A percentile compares a stretch with the other conserved stretches of the same genome.
Conservation (phyloP, 2,113 vertebrate species). For the Xenopus tropicalis region UCB_Xtro_10.0 CM004450.2:3298001-3298500, state of each 20-base stretch:
- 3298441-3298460: too few relatives aligned
- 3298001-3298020: neutral
- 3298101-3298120: slow-evolving; percentile 58
- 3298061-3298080: slow-evolving; percentile 66
- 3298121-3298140: slow-evolving; percentile 52
- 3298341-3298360: too few relatives aligned
- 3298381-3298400: too few relatives aligned
- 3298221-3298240: slow-evolving; percentile 70
- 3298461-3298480: too few relatives aligned
- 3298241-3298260: slow-evolving; percentile 75
- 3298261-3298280: slow-evolving; percentile 91
- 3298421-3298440: too few relatives aligned
- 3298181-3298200: slow-evolving; percentile 59
- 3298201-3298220: slow-evolving; percentile 70
- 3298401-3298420: too few relatives aligned
- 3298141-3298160: slow-evolving; percentile 33
- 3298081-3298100: slow-evolving; percentile 69
- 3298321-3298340: too few relatives aligned
- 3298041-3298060: slow-evolving; percentile 65
- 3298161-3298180: neutral
- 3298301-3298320: too few relatives aligned
- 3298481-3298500: too few relatives aligned
- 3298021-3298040: slow-evolving; percentile 51
- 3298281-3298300: slow-evolving; percentile 62
- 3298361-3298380: too few relatives aligned